Evolutionary conservation across 2,113 vertebrate genomes (phyloP), one percentile per base, ranked within the genome.

Genomic region (Mobula hypostoma): DNA sequence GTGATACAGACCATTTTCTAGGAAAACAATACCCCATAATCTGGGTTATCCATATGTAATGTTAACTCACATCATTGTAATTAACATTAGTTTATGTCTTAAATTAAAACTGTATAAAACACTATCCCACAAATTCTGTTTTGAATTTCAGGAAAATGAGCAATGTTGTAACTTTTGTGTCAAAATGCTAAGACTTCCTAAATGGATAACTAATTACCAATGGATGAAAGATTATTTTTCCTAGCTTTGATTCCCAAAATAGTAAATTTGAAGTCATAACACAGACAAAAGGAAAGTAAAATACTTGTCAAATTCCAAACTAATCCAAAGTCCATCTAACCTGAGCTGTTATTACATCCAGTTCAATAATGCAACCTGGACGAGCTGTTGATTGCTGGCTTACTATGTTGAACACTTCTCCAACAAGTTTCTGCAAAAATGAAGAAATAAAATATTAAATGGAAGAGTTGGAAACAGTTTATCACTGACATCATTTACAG

Each of bases 361-460:
- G 96, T 95, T 99, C 99, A 95, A 99, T 99, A 96, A 99, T 99
- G 94, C 99, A 99, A 94, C 99, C 99, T 32, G 99, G 99, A 94
- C 98, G 97, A 96, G 99, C 99, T 94, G 99, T 99, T 94, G 99
- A 99, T 95, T 99, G 99, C 94, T 99, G 99, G 96, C 99, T 99
- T 95, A 99, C 99, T 94, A 99, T 99, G 96, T 99, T 99, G 95
- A 99, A 99, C 79, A 99, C 98, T 95, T 99, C 99, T 2, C 99
- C 99, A 94, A 99, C 99, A 74, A 99, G 97, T 97, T 99, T 99
- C 99, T 99, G 96, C 61, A 91, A 48, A 97, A 96, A 7, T 95
- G 94, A 95, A 94, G 94, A 95, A 80, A 80, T 83, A 17, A 90
- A 90, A 32, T 66, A 90, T 32, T 66, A 66, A 32, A 90, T 36